These are phyloP conservation scores for Brachionus paranguensis DNA, from an alignment of 1,140 invertebrate species.

Conservation along the genomic window DNA sequence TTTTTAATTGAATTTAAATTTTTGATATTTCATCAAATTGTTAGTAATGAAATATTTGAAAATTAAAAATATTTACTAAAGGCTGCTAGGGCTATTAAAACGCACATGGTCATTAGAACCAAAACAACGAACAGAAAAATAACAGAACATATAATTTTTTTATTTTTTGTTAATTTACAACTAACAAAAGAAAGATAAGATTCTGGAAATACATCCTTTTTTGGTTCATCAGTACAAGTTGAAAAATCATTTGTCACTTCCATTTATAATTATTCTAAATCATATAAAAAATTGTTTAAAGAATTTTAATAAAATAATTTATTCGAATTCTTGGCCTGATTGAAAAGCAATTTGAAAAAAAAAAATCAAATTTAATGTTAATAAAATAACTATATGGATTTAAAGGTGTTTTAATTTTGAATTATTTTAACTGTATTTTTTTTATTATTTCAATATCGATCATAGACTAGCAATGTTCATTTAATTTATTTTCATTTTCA, in stretches of 20 bases:
- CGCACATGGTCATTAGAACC: not conserved
- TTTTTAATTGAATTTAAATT: not conserved
- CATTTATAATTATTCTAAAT: not conserved
- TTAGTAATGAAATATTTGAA: not conserved
- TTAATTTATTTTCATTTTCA: too few species aligned
- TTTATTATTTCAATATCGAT: too few species aligned
- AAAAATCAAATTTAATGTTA: not conserved
- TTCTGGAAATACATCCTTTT: not conserved
- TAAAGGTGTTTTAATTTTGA: too few species aligned
- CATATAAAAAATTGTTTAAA: not conserved
- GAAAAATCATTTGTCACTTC: not conserved
- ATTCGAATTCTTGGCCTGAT: not conserved
- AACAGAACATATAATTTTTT: not conserved
- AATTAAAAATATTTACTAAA: not conserved
- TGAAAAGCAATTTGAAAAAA: not conserved
- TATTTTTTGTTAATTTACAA: not conserved
- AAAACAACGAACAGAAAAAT: not conserved
- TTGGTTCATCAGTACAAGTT: not conserved
- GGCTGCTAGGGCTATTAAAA: not conserved
- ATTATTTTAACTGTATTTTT: too few species aligned
- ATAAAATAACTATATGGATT: too few species aligned
- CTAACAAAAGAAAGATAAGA: not conserved
- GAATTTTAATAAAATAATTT: not conserved
- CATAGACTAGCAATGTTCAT: too few species aligned
- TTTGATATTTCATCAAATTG: not conserved